These are phyloP conservation scores for Lagopus muta DNA, from an alignment of 2,113 vertebrate species.

Conservation along the genomic window DNA sequence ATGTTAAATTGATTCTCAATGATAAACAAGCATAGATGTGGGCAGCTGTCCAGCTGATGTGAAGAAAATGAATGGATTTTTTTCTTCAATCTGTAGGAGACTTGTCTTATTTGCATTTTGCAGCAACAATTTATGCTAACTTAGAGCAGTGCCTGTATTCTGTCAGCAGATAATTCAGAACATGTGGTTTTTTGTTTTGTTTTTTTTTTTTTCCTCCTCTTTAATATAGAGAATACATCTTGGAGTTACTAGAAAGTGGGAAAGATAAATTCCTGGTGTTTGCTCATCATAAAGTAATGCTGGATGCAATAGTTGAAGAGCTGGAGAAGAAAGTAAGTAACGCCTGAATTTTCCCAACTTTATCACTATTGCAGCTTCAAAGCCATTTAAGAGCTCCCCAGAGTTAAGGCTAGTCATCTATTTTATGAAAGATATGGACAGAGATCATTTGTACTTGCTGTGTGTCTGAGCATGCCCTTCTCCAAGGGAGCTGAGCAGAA, in stretches of 20 bases:
- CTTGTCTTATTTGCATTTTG: neutral
- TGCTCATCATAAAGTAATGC: slow-evolving; percentile 91
- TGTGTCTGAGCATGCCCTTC: neutral
- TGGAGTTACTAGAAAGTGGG: slow-evolving; percentile 92
- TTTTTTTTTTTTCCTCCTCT: neutral
- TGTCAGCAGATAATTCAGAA: neutral
- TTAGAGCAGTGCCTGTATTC: neutral
- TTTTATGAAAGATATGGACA: neutral
- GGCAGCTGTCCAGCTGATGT: neutral
- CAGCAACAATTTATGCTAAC: neutral
- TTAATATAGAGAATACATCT: slow-evolving; percentile 89
- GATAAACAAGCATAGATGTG: neutral
- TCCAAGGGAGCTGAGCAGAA: neutral
- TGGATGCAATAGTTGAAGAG: slow-evolving; percentile 85
- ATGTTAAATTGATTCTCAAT: neutral
- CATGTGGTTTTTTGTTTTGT: neutral
- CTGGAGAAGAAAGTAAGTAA: slow-evolving; percentile 88
- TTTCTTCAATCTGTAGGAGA: neutral
- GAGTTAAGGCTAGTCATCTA: neutral
- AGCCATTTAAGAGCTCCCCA: neutral
- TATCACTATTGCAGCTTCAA: neutral
- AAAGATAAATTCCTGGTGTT: slow-evolving; percentile 97
- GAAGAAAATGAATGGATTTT: neutral
- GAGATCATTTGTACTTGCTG: slow-evolving; percentile 2
- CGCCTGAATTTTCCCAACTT: neutral